Conservation (phyloP, 2,888 invertebrate species). For the Meta bourneti region DNA sequence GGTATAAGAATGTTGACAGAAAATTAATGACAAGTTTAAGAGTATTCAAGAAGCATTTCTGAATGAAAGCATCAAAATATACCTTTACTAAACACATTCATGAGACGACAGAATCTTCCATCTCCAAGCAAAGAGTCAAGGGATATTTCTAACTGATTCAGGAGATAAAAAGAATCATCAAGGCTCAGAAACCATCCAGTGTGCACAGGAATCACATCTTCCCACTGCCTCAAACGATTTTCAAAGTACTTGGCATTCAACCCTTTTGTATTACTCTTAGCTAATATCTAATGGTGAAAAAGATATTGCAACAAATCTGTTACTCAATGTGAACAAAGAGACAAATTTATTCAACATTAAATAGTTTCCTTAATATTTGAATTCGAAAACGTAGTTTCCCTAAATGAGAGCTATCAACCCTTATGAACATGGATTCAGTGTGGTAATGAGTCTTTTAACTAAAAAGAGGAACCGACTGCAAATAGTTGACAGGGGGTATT, state of each 20-base stretch:
- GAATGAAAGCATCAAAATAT: not conserved
- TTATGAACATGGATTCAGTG: too few relatives aligned
- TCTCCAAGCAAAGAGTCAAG: slow-evolving; percentile 43
- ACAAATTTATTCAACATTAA: too few relatives aligned
- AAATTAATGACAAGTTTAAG: too few relatives aligned
- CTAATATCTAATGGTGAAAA: slow-evolving; percentile 57
- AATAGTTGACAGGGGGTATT: too few relatives aligned
- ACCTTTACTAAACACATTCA: slow-evolving; percentile 54
- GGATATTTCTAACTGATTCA: slow-evolving; percentile 21
- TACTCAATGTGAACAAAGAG: too few relatives aligned
- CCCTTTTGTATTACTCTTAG: slow-evolving; percentile 64
- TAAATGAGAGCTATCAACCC: too few relatives aligned
- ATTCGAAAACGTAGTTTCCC: too few relatives aligned
- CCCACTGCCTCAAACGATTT: slow-evolving; percentile 63
- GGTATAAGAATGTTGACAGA: too few relatives aligned
- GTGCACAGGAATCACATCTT: slow-evolving; percentile 53
- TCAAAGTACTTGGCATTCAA: slow-evolving; percentile 44
- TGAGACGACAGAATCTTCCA: slow-evolving; percentile 53
- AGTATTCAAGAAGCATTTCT: too few relatives aligned
- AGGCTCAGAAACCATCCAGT: slow-evolving; percentile 65
- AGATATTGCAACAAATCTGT: not conserved
- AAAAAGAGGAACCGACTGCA: too few relatives aligned
- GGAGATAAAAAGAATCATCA: slow-evolving; percentile 26
- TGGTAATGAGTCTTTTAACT: too few relatives aligned
- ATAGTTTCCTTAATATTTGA: too few relatives aligned